Base-by-base conservation (phyloP, 2,888 invertebrate species). In the Drosophila vallismaia region DNA sequence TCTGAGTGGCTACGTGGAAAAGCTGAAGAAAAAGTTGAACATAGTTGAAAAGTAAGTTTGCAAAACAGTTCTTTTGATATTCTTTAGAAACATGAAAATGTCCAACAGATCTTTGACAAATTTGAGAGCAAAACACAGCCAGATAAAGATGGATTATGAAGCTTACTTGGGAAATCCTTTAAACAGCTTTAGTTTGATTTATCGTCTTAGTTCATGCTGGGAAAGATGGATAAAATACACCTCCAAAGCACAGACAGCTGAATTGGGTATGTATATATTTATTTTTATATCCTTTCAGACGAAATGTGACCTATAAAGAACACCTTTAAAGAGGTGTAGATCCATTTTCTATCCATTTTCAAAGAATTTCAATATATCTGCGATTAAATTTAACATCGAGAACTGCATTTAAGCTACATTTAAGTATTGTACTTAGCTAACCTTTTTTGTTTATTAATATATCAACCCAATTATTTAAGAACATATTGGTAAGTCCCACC, bases 161-260 rank as follows among this genome's bases (percentile, higher is more conserved):
- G 14, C 42, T 0, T 57, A 72, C 53, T 45, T 79, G 6, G 56
- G 48, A 3, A 79, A 79, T 63, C 68, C 67, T 0, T 19, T 79
- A 1, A 62, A 72, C 24, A 56, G 50, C 7, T 76, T 76, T 8
- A 42, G 42, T 0, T 58, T 75, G 5, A 52, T 76, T 5, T 50
- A 73, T 19, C 60, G 72, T 6, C 57, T 62, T 8, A 49, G 40
- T 5, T n/a, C 36, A 28, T 45, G 49, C 50, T 79, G 80, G 75
- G n/a, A 5, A 0, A 52, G 48, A 14, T 76, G 74, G 58, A 42
- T 45, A 0, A 0, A 10, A 0, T 76, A 45, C 14, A 45, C 68
- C 28, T 12, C 33, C 8, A 24, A 26, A 4, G 3, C 12, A 0
- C 8, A 48, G 6, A 2, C 3, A 0, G 45, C 19, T 3, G 73